Evolutionary conservation across 2,113 vertebrate genomes (phyloP), one percentile per base, ranked within the genome.

Genomic region (Osmerus eperlanus): DNA sequence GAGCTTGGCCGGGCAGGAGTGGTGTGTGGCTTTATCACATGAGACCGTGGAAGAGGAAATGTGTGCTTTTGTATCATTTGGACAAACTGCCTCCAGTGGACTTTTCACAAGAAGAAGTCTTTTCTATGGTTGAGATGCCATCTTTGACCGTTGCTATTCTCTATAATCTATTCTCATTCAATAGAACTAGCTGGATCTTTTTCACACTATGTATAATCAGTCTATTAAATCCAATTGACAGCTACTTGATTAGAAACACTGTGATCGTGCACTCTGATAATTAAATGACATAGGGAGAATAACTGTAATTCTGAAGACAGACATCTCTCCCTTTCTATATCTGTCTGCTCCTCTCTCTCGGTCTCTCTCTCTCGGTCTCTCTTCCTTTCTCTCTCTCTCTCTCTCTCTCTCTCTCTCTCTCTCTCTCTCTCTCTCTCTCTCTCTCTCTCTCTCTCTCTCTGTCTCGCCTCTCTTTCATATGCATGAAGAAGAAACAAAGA

Each of bases 401-500:
- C 3, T 3, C 16, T 65, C n/a, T 13, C 55, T 18, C 8, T 58
- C 56, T n/a, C 21, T 6, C 53, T 54, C n/a, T 21, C 5, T 28
- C 65, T 9, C 23, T 28, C 16, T 3, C 1, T 32, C 1, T 32
- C 41, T 60, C 18, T n/a, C 1, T 16, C 64, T 3, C 16, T 65
- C 18, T 13, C 55, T 18, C 8, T n/a, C 21, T 5, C 53, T 47
- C 3, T 69, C 65, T 68, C 32, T 18, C 68, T 53, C 61, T 58
- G 47, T 73, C 29, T 32, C 71, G 52, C 70, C 36, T 55, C 62
- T 65, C 36, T 28, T 69, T 73, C 69, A 82, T 82, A 81, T 82
- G 78, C 85, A 83, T 83, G 83, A 81, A 85, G 84, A 85, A 74
- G 61, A 74, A 76, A 71, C 65, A 83, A 80, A 78, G 81, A 78